phyloP scores from a whole-genome alignment of 2,888 invertebrate genomes.

The Heliconius ethilla region DNA sequence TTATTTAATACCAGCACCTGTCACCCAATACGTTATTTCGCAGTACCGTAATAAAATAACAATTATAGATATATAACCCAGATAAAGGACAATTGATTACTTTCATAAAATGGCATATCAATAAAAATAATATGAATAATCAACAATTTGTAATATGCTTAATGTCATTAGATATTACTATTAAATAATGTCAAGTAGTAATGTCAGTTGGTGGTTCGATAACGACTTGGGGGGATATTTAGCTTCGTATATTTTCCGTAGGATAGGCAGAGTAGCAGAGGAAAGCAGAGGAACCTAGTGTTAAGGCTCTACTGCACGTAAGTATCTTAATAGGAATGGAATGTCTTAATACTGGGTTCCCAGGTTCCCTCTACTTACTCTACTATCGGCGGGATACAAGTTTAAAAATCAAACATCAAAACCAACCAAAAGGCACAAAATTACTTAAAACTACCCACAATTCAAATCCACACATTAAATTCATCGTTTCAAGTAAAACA shows the following conservation, averaged over 20 bases:
- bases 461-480: conserved; percentile 7
- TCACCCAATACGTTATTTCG: conserved; percentile 6
- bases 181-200: too few relatives aligned
- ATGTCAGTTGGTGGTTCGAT: too few relatives aligned
- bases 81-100: conserved; percentile 14
- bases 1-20: conserved; percentile 1
- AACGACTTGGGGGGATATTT: too few relatives aligned
- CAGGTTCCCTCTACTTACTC: too few relatives aligned
- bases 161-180: neutral
- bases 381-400: too few relatives aligned
- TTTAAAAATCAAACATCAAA: neutral
- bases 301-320: too few relatives aligned
- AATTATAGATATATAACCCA: conserved; percentile 11
- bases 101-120: conserved; percentile 16
- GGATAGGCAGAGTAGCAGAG: too few relatives aligned
- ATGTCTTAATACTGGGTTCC: too few relatives aligned
- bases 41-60: conserved; percentile 12
- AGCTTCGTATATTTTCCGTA: too few relatives aligned
- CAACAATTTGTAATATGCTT: conserved; percentile 1
- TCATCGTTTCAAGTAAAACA: conserved; percentile 37
- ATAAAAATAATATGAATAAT: conserved; percentile 19
- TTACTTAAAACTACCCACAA: conserved; percentile 5
- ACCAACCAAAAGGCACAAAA: too few relatives aligned
- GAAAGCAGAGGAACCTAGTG: too few relatives aligned
- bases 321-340: too few relatives aligned